Base-by-base conservation (phyloP, 2,113 vertebrate species). In the Thamnophis sirtalis region DNA sequence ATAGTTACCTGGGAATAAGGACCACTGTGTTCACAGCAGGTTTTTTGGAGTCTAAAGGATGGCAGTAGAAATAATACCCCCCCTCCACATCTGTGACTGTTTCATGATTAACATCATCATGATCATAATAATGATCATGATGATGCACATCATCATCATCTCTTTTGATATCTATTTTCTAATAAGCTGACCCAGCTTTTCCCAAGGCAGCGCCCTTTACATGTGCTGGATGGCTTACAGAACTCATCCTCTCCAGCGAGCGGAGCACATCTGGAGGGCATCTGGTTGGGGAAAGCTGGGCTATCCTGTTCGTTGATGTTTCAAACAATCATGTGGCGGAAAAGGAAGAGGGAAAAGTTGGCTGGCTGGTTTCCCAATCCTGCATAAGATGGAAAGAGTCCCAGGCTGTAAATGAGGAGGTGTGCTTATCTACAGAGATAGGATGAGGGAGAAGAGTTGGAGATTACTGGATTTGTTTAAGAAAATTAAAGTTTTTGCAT, bases 301-400 rank as follows among this genome's bases (percentile, higher is more conserved):
- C 95, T 93, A 28, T 91, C 90, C 26, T 88, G 90, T 80, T 48
- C 58, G 89, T 92, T 94, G 86, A 90, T 51, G 90, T 89, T 91
- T 91, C 80, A 94, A 93, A 56, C 87, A 21, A n/a, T 92, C 87
- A 73, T 86, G 91, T 22, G 91, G 92, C 60, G 90, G 38, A 1
- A 38, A 51, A 92, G 93, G 89, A 73, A 84, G 50, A 49, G 84
- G 90, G 50, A 56, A 22, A 3, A 80, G 33, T 80, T 84, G 2
- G 19, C 90, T 95, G 94, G 94, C 93, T 0, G 4, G 38, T 4
- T 85, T 73, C 93, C 91, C 90, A n/a, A 53, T 33, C 6, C 28
- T 85, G 51, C 53, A 1, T 56, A 19, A 24, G 10, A 88, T 28
- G 48, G 84, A 86, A 50, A 8, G 24, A 24, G 43, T 49, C 50